phyloP scores from a whole-genome alignment of 2,888 invertebrate species.

The Lasius platythorax region DNA sequence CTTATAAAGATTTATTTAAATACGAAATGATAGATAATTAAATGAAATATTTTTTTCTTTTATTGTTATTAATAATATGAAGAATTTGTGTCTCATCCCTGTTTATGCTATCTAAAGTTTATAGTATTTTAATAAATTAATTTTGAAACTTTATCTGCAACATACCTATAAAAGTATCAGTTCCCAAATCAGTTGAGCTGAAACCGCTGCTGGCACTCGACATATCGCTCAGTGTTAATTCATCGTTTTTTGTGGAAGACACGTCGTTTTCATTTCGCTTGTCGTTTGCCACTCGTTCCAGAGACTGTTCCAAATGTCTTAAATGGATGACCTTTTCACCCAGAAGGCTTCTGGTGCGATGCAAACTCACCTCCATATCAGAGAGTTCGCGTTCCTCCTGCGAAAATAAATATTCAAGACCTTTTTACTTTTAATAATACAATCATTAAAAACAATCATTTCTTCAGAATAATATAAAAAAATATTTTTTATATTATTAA shows the following conservation, averaged over 20 bases:
- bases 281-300: conserved; percentile 88
- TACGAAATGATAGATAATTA: background rate
- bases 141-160: background rate
- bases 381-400: conserved; percentile 94
- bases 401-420: background rate
- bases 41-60: background rate
- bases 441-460: background rate
- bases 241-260: conserved; percentile 86
- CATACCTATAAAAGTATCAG: conserved; percentile 86
- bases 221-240: conserved; percentile 90
- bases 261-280: conserved; percentile 81
- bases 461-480: background rate
- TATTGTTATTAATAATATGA: background rate
- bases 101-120: background rate
- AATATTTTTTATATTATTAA: too few species aligned
- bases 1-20: background rate
- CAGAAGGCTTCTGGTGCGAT: conserved; percentile 92
- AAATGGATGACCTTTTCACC: conserved; percentile 94
- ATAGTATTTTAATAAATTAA: background rate
- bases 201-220: conserved; percentile 89
- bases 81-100: background rate
- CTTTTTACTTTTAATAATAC: background rate
- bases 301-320: conserved; percentile 92
- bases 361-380: conserved; percentile 94
- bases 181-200: conserved; percentile 90